Conservation (phyloP, 2,888 invertebrate genomes). For the Lithophane socia region DNA sequence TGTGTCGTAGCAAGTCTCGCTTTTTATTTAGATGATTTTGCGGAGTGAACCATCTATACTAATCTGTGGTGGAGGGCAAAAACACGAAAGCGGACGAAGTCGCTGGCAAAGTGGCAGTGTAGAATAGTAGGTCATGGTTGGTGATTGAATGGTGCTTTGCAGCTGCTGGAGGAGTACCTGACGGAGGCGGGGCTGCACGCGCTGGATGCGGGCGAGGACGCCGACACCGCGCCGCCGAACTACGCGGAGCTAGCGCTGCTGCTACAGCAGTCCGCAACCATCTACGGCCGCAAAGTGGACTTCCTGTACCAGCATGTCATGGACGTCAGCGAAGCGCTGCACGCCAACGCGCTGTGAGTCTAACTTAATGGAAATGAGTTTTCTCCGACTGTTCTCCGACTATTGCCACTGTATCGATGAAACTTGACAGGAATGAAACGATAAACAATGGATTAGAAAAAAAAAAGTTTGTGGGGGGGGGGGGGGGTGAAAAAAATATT, state of each 20-base stretch:
- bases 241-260: slow-evolving; percentile 95
- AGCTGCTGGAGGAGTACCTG: slow-evolving; percentile 91
- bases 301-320: slow-evolving; percentile 87
- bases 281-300: slow-evolving; percentile 94
- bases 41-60: too few relatives aligned
- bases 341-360: slow-evolving; percentile 68
- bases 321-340: slow-evolving; percentile 68
- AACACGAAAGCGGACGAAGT: not conserved
- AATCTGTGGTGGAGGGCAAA: not conserved
- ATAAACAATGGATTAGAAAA: too few relatives aligned
- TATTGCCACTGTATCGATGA: too few relatives aligned
- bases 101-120: not conserved
- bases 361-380: not conserved
- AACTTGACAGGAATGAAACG: too few relatives aligned
- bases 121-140: not conserved
- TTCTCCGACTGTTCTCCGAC: too few relatives aligned
- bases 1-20: too few relatives aligned
- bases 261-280: slow-evolving; percentile 93
- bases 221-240: slow-evolving; percentile 84
- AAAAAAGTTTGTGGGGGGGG: too few relatives aligned
- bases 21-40: too few relatives aligned
- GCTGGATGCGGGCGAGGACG: slow-evolving; percentile 71
- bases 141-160: slow-evolving; percentile 19
- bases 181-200: slow-evolving; percentile 86
- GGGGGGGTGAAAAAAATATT: too few relatives aligned